Conservation (phyloP, 2,888 invertebrate species). For the Tetragonula carbonaria region DNA sequence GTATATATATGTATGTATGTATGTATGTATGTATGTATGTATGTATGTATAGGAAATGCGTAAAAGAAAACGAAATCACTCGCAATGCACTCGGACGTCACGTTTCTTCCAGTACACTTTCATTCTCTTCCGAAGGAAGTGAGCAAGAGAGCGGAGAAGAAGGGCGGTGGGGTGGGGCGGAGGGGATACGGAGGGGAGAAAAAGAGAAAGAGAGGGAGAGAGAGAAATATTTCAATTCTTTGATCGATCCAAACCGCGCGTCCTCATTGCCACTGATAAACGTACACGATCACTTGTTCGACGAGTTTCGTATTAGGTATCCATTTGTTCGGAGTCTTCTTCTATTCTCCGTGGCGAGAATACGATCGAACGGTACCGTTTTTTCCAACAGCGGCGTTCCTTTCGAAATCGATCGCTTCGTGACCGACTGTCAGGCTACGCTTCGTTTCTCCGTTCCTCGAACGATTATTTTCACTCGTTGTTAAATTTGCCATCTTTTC, state of each 20-base stretch:
- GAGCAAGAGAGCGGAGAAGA: neutral
- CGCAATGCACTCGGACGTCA: conserved; percentile 17
- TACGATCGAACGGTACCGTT: conserved; percentile 4
- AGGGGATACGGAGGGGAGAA: neutral
- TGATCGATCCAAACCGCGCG: conserved; percentile 52
- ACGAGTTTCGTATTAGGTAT: conserved; percentile 21
- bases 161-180: too few species aligned
- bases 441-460: conserved; percentile 14
- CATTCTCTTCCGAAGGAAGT: conserved; percentile 22
- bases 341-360: conserved; percentile 4
- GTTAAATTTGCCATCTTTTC: conserved; percentile 36
- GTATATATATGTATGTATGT: neutral
- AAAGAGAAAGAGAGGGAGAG: neutral
- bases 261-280: conserved; percentile 46
- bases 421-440: conserved; percentile 31
- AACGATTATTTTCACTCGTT: neutral
- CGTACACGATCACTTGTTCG: conserved; percentile 20
- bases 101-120: conserved; percentile 35
- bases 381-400: conserved; percentile 21
- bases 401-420: conserved; percentile 44
- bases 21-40: too few species aligned
- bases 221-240: conserved; percentile 32
- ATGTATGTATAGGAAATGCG: neutral
- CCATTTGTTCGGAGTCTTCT: neutral
- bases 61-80: conserved; percentile 8